Base-by-base conservation (phyloP, 2,113 vertebrate genomes). In the Hyaena hyaena region DNA sequence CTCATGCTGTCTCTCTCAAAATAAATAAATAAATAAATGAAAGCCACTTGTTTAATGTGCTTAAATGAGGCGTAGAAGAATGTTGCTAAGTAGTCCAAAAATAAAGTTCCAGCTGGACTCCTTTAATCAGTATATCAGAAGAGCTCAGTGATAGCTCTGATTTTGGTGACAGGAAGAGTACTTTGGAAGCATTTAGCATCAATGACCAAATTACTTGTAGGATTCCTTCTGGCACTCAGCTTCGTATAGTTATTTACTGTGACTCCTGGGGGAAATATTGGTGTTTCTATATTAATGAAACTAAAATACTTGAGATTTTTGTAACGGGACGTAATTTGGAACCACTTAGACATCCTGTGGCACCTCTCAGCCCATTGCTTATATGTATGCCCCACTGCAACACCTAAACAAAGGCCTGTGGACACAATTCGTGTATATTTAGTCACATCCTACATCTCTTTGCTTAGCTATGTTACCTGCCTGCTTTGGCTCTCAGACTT, bases 61-160 rank as follows among this genome's bases (percentile, higher is more conserved):
- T 71, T 88, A 95, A 93, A 89, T 83, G 69, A 88, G 9, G 43
- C 50, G 43, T 88, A 39, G 68, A 85, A 79, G 19, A 82, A 39
- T 82, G 68, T 82, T 95, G 50, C 50, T 83, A 74, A 91, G 55
- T 35, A 74, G 15, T 74, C 50, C 15, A 76, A 92, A 94, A 88
- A 28, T 88, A 26, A 92, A 88, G 24, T 80, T 63, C 50, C 53
- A 79, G 21, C 31, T 66, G 12, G 65, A 84, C 31, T n/a, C 76
- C 76, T 69, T 17, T 55, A 66, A 26, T 28, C 50, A 39, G 21
- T 48, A 6, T 84, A n/a, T 77, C 77, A 89, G 71, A 82, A 82
- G 63, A 88, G 63, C 7, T 84, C 69, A 53, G 31, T 48, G 43
- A 81, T 35, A 90, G 74, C 33, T 58, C 69, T 77, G 68, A 48